Base-by-base conservation (phyloP, 1,140 invertebrate genomes). In the Tenebrio molitor region DNA sequence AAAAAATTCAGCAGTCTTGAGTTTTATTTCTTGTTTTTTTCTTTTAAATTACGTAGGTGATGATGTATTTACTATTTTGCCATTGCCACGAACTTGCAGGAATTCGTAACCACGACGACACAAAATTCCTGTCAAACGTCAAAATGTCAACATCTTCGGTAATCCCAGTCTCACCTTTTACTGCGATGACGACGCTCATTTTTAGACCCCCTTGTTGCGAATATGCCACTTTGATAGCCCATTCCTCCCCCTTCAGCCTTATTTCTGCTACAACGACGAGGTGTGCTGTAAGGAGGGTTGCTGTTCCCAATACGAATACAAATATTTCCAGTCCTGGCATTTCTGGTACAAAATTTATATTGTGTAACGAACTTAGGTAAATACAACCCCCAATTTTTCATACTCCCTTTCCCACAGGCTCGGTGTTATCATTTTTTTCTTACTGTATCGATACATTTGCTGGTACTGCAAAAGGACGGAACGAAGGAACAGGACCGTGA, bases 261-360 rank as follows among this genome's bases (percentile, higher is more conserved):
- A 58, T 25, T 58, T 25, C 50, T 58, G 50, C 15, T 58, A 58
- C 23, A 25, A 33, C 1, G n/a, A 58, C 50, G 50, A 58, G 29
- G 23, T 58, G n/a, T 58, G 50, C 23, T 58, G 50, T 12, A 58
- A 58, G 14, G 50, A 58, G 23, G 50, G 50, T 1, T 58, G 50
- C 23, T 58, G 50, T 15, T 15, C 6, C 23, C 1, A 15, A 15
- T 58, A 33, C 12, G 50, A 58, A 2, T 58, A 58, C 50, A 58
- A 58, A 12, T 58, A 58, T 25, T 58, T 58, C 12, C 21, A 58
- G 21, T 58, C 50, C 1, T 58, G 50, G 50, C 23, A 58, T 58
- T 58, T 58, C 23, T 58, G 50, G 50, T 58, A 58, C 50, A 58
- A 58, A 58, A 58, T 58, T 58, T 58, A 58, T 12, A 14, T 58